These are phyloP conservation scores for Agrotis exclamationis DNA, from an alignment of 2,888 invertebrate species.

Conservation along the genomic window DNA sequence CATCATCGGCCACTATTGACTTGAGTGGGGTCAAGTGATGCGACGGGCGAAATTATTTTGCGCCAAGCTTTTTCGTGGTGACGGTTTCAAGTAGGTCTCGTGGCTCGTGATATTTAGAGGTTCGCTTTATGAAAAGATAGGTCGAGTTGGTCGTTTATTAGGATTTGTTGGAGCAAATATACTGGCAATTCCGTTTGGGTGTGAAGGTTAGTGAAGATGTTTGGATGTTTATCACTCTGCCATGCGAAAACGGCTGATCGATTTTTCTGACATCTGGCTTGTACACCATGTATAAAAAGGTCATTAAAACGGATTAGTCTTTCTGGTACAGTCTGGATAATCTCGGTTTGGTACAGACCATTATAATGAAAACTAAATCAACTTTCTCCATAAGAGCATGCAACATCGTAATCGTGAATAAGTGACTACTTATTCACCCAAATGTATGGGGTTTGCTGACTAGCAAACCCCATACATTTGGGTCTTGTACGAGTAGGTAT, in stretches of 20 bases:
- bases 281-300: too few species aligned
- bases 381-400: too few species aligned
- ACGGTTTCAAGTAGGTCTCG: constrained; percentile 28
- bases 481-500: too few species aligned
- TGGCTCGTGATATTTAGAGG: constrained; percentile 51
- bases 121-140: constrained; percentile 30
- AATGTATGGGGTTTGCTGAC: too few species aligned
- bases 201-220: not conserved
- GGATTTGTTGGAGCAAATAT: constrained; percentile 9
- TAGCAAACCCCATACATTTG: too few species aligned
- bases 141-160: constrained; percentile 20
- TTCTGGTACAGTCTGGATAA: too few species aligned
- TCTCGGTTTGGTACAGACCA: too few species aligned
- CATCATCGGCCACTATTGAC: constrained; percentile 71
- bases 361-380: too few species aligned
- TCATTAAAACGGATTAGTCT: too few species aligned
- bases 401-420: too few species aligned
- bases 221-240: not conserved
- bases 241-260: not conserved
- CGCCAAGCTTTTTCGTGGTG: constrained; percentile 66
- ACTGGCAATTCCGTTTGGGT: not conserved
- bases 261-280: not conserved
- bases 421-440: too few species aligned
- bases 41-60: constrained; percentile 70
- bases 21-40: constrained; percentile 76